Conservation (phyloP, 2,797 vertebrate genomes). For the Lates japonicus region DNA sequence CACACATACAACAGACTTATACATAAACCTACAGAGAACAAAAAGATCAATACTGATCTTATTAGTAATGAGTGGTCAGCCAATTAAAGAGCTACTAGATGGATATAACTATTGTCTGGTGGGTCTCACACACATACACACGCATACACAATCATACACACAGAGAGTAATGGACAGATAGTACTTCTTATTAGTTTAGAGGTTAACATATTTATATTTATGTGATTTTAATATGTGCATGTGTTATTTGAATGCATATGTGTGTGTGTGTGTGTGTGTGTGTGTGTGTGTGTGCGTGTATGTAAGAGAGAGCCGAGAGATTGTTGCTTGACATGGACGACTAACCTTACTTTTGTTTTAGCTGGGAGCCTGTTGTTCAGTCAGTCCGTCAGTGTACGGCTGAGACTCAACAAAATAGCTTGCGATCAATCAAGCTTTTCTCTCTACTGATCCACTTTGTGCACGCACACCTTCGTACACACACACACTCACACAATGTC, state of each 20-base stretch:
- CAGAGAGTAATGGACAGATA: neutral
- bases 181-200: constrained; percentile 5
- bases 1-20: constrained; percentile 1
- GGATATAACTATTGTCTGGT: constrained; percentile 65
- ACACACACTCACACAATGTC: constrained; percentile 36
- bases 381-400: constrained; percentile 23
- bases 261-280: neutral
- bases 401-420: constrained; percentile 66
- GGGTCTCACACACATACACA: constrained; percentile 23
- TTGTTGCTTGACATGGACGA: constrained; percentile 2
- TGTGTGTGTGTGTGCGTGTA: neutral
- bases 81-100: constrained; percentile 73
- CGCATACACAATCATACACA: constrained; percentile 7
- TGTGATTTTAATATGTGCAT: neutral
- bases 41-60: constrained; percentile 62
- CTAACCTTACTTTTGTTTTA: constrained; percentile 41
- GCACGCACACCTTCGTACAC: constrained; percentile 25
- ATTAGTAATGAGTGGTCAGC: constrained; percentile 66
- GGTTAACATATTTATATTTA: neutral
- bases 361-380: constrained; percentile 38
- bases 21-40: constrained; percentile 24
- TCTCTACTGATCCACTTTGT: constrained; percentile 48
- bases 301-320: neutral
- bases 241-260: neutral
- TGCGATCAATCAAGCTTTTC: constrained; percentile 74